Conservation (phyloP, 2,888 invertebrate genomes). For the Polymixis flavicincta region DNA sequence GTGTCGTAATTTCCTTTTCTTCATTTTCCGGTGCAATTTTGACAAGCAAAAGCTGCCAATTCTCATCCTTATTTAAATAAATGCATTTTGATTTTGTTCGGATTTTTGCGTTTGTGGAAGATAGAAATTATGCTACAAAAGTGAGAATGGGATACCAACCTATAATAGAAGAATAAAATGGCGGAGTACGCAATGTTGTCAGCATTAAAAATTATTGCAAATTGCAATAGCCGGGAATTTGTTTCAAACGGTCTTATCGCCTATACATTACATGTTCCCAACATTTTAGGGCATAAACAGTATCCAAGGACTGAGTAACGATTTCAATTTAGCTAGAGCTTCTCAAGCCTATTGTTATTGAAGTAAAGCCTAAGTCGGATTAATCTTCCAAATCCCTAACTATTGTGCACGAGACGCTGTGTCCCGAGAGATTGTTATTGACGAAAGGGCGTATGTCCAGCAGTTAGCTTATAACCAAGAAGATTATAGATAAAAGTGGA, state of each 20-base stretch:
- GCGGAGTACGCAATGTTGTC: not conserved
- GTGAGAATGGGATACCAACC: not conserved
- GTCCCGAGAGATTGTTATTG: not conserved
- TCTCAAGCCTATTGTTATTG: not conserved
- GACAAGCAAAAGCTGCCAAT: no score
- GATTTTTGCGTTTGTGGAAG: no score
- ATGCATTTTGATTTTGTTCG: no score
- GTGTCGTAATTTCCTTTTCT: no score
- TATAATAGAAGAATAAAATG: not conserved
- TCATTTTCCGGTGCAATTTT: no score
- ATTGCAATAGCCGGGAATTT: not conserved
- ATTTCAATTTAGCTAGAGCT: not conserved
- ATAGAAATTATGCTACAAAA: no score
- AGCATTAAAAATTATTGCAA: not conserved
- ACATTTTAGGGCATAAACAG: not conserved
- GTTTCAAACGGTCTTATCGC: not conserved
- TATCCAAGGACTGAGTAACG: not conserved
- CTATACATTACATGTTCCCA: no score
- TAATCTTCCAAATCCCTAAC: constrained; percentile 5
- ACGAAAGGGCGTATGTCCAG: not conserved
- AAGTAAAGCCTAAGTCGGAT: not conserved
- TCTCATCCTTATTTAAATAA: no score
- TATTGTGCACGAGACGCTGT: not conserved
- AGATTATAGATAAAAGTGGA: no score
- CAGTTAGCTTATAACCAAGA: no score